phyloP scores from a whole-genome alignment of 2,797 vertebrate species.

The Numenius phaeopus region DNA sequence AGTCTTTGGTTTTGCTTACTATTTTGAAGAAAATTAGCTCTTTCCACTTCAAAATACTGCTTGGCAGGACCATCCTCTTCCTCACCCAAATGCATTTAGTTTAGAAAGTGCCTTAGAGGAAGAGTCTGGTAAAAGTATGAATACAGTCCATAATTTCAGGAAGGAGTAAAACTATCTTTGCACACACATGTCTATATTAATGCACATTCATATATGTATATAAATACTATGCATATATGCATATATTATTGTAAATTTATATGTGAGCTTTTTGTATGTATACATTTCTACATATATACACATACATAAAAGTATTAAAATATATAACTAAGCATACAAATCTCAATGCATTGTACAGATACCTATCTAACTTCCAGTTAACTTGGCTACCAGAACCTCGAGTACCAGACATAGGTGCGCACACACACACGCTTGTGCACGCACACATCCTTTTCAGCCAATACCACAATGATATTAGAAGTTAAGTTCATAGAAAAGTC shows the following conservation, averaged over 20 bases:
- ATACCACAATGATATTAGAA: neutral
- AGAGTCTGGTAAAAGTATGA: neutral
- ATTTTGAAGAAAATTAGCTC: constrained; percentile 5
- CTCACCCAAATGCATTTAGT: neutral
- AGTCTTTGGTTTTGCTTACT: constrained; percentile 34
- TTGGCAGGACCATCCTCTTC: neutral
- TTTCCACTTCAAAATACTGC: neutral
- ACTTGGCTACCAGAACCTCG: neutral
- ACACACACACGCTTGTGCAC: neutral
- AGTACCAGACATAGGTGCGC: neutral
- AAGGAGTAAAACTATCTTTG: neutral
- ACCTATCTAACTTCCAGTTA: neutral
- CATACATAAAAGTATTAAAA: neutral
- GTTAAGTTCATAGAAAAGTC: neutral
- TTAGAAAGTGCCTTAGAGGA: neutral
- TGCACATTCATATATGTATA: neutral
- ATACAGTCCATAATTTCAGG: neutral
- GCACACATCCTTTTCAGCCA: neutral
- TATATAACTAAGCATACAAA: neutral
- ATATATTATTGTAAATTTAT: neutral
- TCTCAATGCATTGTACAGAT: neutral
- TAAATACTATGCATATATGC: neutral
- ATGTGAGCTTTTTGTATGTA: accelerated
- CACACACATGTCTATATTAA: neutral
- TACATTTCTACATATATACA: neutral